phyloP scores from a whole-genome alignment of 92 coral and sea anemone species.

The Heliopora coerulea region DNA sequence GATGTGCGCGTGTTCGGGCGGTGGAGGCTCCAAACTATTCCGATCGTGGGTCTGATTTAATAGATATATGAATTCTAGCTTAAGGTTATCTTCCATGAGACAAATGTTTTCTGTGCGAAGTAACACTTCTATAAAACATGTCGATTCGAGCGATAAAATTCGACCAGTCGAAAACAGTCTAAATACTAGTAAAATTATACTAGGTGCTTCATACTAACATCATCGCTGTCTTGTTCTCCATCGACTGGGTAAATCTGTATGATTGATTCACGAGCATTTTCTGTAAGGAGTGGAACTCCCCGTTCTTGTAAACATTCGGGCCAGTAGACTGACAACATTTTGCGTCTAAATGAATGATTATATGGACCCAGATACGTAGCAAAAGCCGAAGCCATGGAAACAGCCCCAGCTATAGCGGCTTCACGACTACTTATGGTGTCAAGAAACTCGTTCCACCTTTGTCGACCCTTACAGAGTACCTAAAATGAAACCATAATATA shows the following conservation, averaged over 20 bases:
- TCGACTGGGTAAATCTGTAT: background rate
- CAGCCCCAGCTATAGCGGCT: constrained; percentile 90
- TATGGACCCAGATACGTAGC: constrained; percentile 98
- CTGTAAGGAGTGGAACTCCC: constrained; percentile 83
- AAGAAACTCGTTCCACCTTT: constrained; percentile 83
- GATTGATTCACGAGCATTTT: constrained; percentile 58
- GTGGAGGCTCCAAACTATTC: too few relatives aligned
- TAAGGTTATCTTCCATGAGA: too few relatives aligned
- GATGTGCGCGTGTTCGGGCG: too few relatives aligned
- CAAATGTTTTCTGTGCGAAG: too few relatives aligned
- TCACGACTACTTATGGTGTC: constrained; percentile 77
- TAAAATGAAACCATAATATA: too few relatives aligned
- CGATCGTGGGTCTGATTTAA: too few relatives aligned
- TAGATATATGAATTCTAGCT: too few relatives aligned
- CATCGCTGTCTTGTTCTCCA: background rate
- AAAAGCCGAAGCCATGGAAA: constrained; percentile 95
- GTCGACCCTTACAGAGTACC: constrained; percentile 94
- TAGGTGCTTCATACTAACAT: background rate
- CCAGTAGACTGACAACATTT: constrained; percentile 91
- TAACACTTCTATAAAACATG: too few relatives aligned
- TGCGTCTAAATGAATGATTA: constrained; percentile 79
- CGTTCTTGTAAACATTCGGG: constrained; percentile 92
- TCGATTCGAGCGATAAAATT: too few relatives aligned
- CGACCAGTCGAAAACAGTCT: too few relatives aligned
- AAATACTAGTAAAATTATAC: too few relatives aligned